These are phyloP conservation scores for Liparis tanakae DNA, from an alignment of 2,797 vertebrate species.

Conservation along the genomic window DNA sequence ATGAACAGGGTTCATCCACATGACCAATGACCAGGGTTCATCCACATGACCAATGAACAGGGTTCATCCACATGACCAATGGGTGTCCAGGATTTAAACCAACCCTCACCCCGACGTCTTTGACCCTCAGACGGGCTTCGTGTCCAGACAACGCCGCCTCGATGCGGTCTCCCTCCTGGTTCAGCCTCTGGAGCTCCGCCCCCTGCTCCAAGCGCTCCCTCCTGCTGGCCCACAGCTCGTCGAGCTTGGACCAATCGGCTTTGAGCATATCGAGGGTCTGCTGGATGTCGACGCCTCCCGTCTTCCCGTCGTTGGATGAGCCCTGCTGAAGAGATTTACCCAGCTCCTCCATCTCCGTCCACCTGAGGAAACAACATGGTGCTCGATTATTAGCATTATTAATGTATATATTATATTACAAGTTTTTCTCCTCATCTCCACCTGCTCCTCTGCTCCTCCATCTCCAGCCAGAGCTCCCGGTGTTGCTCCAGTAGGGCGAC, in stretches of 20 bases:
- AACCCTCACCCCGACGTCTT: conserved; percentile 82
- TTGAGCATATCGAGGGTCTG: conserved; percentile 74
- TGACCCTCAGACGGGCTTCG: conserved; percentile 82
- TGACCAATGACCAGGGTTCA: too few relatives aligned
- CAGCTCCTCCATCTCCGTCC: conserved; percentile 67
- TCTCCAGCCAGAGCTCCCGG: conserved; percentile 84
- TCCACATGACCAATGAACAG: too few relatives aligned
- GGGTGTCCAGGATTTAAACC: too few relatives aligned
- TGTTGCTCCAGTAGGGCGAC: conserved; percentile 83
- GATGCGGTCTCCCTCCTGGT: conserved; percentile 85
- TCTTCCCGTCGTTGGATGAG: conserved; percentile 44
- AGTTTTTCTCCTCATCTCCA: conserved; percentile 43
- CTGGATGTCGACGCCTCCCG: conserved; percentile 66
- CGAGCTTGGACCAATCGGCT: conserved; percentile 76
- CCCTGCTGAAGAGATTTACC: conserved; percentile 67
- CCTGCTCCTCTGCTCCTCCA: conserved; percentile 84
- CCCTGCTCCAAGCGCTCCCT: conserved; percentile 78
- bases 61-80: too few relatives aligned
- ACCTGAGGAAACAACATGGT: conserved; percentile 51
- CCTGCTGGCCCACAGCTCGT: conserved; percentile 79
- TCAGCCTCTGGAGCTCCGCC: conserved; percentile 86
- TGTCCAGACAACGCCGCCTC: conserved; percentile 85
- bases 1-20: too few relatives aligned
- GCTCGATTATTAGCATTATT: too few relatives aligned
- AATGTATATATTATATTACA: too few relatives aligned